Conservation (phyloP, 23 tunicate species). For the Halocynthia roretzi region DNA sequence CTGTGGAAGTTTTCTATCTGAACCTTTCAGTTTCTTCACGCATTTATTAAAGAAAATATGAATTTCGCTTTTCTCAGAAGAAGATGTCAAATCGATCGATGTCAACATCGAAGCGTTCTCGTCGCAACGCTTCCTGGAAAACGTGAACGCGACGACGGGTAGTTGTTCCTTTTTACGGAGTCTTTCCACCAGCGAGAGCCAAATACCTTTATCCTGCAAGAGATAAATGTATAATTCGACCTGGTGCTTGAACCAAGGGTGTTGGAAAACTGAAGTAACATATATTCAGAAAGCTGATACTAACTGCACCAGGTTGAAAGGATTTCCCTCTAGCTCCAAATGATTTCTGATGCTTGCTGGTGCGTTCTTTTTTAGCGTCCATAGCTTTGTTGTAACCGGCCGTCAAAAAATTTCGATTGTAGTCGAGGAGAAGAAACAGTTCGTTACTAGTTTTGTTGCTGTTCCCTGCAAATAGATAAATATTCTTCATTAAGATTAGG, state of each 20-base stretch:
- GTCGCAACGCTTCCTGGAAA: constrained; percentile 86
- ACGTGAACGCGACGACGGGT: constrained; percentile 94
- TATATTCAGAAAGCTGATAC: not conserved
- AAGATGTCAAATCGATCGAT: constrained; percentile 76
- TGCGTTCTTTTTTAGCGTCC: constrained; percentile 71
- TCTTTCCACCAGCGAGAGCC: constrained; percentile 78
- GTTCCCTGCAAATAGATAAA: constrained; percentile 36
- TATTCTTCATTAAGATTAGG: not conserved
- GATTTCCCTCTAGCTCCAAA: constrained; percentile 67
- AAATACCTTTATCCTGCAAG: constrained; percentile 64
- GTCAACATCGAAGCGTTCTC: constrained; percentile 71
- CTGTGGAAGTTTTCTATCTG: constrained; percentile 78
- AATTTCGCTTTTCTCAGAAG: constrained; percentile 89
- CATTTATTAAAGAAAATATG: constrained; percentile 81
- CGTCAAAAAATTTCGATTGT: constrained; percentile 42
- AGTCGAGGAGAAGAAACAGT: constrained; percentile 81
- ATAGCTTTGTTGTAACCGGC: constrained; percentile 75
- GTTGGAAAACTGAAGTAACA: not conserved
- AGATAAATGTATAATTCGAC: not conserved
- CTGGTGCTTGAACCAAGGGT: too few relatives aligned
- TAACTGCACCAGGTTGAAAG: constrained; percentile 42
- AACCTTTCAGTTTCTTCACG: constrained; percentile 66
- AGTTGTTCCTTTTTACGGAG: constrained; percentile 71
- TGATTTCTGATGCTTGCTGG: constrained; percentile 58
- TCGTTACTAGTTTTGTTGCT: constrained; percentile 85